Percentiles rank a stretch among this genome's conserved stretches.
phyloP scores from a whole-genome alignment of 2,113 vertebrate genomes.

The Morone saxatilis region DNA sequence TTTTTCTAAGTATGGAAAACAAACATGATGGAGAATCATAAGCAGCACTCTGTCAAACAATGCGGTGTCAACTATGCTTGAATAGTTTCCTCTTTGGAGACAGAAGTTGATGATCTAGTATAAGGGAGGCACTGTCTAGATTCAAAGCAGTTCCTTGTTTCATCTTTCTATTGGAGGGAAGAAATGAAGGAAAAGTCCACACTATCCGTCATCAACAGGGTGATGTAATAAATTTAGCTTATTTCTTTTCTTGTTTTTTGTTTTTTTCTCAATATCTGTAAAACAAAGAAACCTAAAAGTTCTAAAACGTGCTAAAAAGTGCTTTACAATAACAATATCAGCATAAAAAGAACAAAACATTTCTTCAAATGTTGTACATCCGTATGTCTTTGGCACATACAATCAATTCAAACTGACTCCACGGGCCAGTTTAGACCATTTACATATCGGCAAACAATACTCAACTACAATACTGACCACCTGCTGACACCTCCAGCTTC shows the following conservation, averaged over 20 bases:
- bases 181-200: background rate
- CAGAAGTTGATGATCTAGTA: constrained; percentile 26
- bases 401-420: background rate
- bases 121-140: constrained; percentile 5
- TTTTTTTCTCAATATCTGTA: background rate
- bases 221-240: background rate
- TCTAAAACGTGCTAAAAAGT: background rate
- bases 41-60: constrained; percentile 57
- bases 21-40: constrained; percentile 65
- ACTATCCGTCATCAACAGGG: background rate
- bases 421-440: background rate
- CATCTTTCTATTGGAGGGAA: background rate
- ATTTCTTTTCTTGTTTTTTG: background rate
- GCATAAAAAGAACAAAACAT: background rate
- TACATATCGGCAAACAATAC: constrained; percentile 8
- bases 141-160: constrained; percentile 17
- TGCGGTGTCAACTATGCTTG: constrained; percentile 16
- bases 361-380: background rate
- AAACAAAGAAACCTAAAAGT: background rate
- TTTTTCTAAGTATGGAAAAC: constrained; percentile 67
- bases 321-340: background rate
- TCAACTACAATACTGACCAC: constrained; percentile 5
- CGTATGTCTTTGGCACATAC: background rate
- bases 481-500: constrained; percentile 23
- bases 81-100: constrained; percentile 42